Conservation (phyloP, 2,888 invertebrate genomes). For the Drosophila colorata region DNA sequence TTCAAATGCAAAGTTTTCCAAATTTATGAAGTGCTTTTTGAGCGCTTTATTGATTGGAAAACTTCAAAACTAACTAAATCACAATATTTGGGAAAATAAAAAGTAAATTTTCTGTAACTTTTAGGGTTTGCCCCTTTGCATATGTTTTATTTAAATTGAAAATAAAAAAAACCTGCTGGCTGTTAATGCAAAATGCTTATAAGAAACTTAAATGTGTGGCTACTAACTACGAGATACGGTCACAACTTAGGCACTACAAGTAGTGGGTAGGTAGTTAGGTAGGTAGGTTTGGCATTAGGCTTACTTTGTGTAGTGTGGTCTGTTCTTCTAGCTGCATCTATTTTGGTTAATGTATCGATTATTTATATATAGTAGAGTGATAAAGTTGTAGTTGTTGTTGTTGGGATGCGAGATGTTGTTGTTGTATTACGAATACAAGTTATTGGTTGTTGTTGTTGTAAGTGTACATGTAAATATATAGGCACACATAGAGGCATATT, state of each 20-base stretch:
- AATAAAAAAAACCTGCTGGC: slow-evolving; percentile 43
- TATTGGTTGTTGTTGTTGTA: slow-evolving; percentile 43
- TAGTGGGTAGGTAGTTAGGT: slow-evolving; percentile 26
- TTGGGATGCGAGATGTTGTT: slow-evolving; percentile 69
- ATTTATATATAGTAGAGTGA: slow-evolving; percentile 62
- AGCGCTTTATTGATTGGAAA: neutral
- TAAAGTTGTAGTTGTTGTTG: slow-evolving; percentile 56
- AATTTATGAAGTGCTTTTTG: neutral
- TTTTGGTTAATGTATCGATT: slow-evolving; percentile 71
- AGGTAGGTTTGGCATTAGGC: slow-evolving; percentile 66
- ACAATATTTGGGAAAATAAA: too few species aligned
- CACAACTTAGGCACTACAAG: slow-evolving; percentile 40
- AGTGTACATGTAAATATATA: slow-evolving; percentile 80
- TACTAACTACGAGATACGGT: slow-evolving; percentile 39
- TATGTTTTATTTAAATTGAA: neutral
- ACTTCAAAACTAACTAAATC: too few species aligned
- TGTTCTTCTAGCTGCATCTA: slow-evolving; percentile 85
- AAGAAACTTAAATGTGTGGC: slow-evolving; percentile 1
- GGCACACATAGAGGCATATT: slow-evolving; percentile 73
- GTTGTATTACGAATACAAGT: slow-evolving; percentile 34
- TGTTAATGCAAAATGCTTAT: slow-evolving; percentile 34
- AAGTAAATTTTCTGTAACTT: slow-evolving; percentile 13
- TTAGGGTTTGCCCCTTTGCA: slow-evolving; percentile 1
- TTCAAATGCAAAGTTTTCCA: too few species aligned
- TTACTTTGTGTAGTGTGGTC: slow-evolving; percentile 84